Evolutionary conservation across 2,113 vertebrate genomes (phyloP), one percentile per base, ranked within the genome.

Genomic region (Zosterops hypoxanthus): DNA sequence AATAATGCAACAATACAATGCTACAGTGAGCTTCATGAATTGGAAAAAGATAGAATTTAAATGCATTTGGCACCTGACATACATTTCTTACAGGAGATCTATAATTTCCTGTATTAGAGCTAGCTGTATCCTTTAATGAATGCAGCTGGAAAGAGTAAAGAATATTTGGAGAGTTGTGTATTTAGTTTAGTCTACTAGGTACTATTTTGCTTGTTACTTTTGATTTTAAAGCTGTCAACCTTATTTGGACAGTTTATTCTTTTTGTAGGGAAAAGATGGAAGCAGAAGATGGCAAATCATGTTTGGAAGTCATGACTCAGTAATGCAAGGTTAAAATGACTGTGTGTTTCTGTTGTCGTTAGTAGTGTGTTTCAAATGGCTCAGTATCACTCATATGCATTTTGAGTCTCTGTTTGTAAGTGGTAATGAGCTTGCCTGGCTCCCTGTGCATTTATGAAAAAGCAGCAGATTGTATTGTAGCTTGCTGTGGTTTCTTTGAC

Each of bases 61-160:
- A 98, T 97, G 94, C 80, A 96, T 96, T 98, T 98, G 97, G 97
- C 96, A 98, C 95, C 96, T 97, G 97, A 94, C 91, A 95, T 71
- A 88, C 64, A 78, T 92, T 93, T 98, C 86, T 93, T 86, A 95
- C 77, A 78, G 96, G 93, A 96, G 73, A 71, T 97, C 75, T 97
- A n/a, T 97, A 97, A 97, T 98, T 98, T 98, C 90, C 94, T 97
- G 94, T 92, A 91, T 91, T 96, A 93, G 61, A 92, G 44, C 31
- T 47, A 82, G 89, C 78, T 63, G 42, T 63, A 59, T 93, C 39
- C 68, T 95, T 95, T 91, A 82, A 91, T 90, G 94, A 97, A 91
- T 86, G 72, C 72, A 94, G 52, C 78, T 93, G 57, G 60, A 55
- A 41, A 42, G 65, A 80, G 25, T 90, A 96, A 84, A 95, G 68